Base-by-base conservation (phyloP, 2,113 vertebrate genomes). In the Sterrhoptilus dennistouni region DNA sequence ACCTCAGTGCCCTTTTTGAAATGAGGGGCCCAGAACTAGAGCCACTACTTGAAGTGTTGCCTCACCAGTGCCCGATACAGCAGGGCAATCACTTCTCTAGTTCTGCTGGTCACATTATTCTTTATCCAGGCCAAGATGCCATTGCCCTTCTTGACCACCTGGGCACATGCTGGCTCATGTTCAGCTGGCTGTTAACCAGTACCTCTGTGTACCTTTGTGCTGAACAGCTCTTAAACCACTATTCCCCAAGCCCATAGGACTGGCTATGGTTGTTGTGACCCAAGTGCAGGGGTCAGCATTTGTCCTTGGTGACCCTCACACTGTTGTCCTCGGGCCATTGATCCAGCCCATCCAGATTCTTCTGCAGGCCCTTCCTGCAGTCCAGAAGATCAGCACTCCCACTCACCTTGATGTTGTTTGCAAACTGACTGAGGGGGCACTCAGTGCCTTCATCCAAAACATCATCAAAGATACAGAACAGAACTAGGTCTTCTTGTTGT, bases 161-260 rank as follows among this genome's bases (percentile, higher is more conserved):
- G 40, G 52, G 36, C 12, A 36, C 59, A 17, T 2, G 3, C 18
- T 44, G 14, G 33, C 22, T 38, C 15, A 3, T 9, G 45, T 45
- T 44, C 44, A 52, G 8, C 12, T 12, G 5, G 38, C 5, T 72
- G 19, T 24, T 42, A 36, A 29, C 5, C 10, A 52, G 28, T 15
- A 60, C 1, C 0, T 8, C 11, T 1, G 4, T 5, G 38, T 5
- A 35, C 12, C 12, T 17, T 75, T 38, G 38, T 45, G 45, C 20
- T 53, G 28, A 75, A 5, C 24, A 29, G 6, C 13, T 25, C 53
- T n/a, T 11, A 31, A 45, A 11, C 16, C 28, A n/a, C 13, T n/a
- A 2, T 17, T 44, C 3, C 28, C 8, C 12, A 12, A 28, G 15
- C 19, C 60, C 13, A 3, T 16, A 57, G 14, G 12, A 19, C 9